A percentile compares a stretch with the other conserved stretches of the same genome.
Conservation (phyloP, 2,797 vertebrate species). For the Syngnathus acus region DNA sequence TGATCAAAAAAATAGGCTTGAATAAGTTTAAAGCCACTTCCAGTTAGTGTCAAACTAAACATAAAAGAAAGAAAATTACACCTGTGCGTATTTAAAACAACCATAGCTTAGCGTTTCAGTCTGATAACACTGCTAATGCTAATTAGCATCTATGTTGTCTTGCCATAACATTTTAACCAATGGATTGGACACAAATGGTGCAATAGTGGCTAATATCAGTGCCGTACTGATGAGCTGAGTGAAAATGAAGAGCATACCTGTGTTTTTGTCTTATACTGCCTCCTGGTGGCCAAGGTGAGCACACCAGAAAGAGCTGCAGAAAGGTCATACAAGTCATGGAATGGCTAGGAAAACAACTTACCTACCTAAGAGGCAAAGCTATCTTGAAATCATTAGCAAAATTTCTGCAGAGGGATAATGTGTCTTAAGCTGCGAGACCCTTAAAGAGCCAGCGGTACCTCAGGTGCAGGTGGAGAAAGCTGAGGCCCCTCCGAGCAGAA, state of each 20-base stretch:
- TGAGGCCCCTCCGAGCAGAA: conserved; percentile 48
- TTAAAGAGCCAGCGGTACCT: conserved; percentile 21
- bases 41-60: too few species aligned
- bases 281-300: neutral
- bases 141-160: too few species aligned
- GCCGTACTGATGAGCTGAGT: neutral
- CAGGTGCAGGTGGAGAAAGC: conserved; percentile 47
- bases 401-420: neutral
- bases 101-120: too few species aligned
- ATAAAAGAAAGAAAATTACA: too few species aligned
- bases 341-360: too few species aligned
- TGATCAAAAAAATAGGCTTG: too few species aligned
- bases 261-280: neutral
- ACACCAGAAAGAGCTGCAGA: neutral
- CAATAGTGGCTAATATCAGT: neutral
- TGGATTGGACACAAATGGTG: too few species aligned
- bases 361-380: neutral
- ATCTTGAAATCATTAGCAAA: neutral
- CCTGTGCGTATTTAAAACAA: too few species aligned
- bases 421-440: conserved; percentile 35
- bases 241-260: neutral
- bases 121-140: too few species aligned
- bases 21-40: too few species aligned
- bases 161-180: too few species aligned
- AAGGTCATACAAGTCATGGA: neutral